Base-by-base conservation (phyloP, 30 jellyfish, hydroid and myxozoan species). In the Cassiopea xamachana region DNA sequence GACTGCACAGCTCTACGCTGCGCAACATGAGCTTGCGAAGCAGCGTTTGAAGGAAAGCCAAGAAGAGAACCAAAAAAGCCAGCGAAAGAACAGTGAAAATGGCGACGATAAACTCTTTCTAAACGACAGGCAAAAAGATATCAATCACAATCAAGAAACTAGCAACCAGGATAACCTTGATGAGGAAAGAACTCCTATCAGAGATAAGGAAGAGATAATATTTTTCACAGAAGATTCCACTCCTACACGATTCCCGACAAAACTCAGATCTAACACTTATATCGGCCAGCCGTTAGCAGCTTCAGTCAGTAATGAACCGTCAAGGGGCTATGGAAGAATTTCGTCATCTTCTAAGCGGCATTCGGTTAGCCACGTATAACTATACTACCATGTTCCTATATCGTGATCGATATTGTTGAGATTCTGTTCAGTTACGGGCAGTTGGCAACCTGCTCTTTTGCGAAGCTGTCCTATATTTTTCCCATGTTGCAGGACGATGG, bases 1-100 rank as follows among this genome's bases (percentile, higher is more conserved):
- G 48, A 89, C 96, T 0, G 97, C 91, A n/a, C 88, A 89, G 48
- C 73, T 85, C 8, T 89, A 89, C 80, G 80, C 96, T 19, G 87
- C 92, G 43, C 92, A 89, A 74, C 97, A 89, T 91, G 96, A 89
- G 50, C 80, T 89, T 1, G 49, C 96, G 16, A 62, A 50, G 19
- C 70, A 76, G 77, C 94, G 94, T 44, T 27, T 75, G 51, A 62
- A 39, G 46, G 85, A 71, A 19, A 73, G 50, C 1, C 44, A 67
- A 10, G 12, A 10, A 55, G 64, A 55, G 7, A 6, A 10, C 12
- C 64, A 55, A 10, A 55, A 55, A 55, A 55, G 64, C 39, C 39
- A 27, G 39, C 39, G 39, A 27, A 27, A 27, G 39, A 27, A 27
- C 64, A 55, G 64, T 55, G 64, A 55, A 6, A 55, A 10, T 3